Evolutionary conservation across 2,888 invertebrate genomes (phyloP), one percentile per base, ranked within the genome.

Genomic region (Folsomia manolachei): DNA sequence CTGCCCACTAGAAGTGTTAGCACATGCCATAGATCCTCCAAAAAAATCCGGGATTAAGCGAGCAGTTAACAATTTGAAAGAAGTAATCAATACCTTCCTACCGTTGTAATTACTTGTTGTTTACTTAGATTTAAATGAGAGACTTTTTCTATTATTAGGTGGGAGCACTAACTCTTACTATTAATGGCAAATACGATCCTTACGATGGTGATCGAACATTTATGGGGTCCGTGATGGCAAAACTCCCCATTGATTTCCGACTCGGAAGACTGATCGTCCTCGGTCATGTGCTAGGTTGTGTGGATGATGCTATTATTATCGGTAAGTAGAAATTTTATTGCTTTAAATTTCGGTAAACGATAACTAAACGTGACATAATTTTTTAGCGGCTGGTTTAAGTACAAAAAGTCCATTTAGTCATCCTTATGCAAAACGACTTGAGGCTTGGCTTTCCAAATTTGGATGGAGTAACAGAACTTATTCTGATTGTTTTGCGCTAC

Each of bases 141-240:
- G 14, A 39, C 39, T 39, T 39, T 56, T 64, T 60, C 56, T 66
- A 63, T 63, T 71, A 24, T 25, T 80, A 93, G 90, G 85, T 89
- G n/a, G 95, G 96, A 9, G 96, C 91, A 0, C 83, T 97, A 9
- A 88, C 90, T 71, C 87, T 87, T 39, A 88, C 87, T 0, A 83
- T 87, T 0, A 85, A 88, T 53, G 88, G 86, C 0, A 82, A 84
- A 24, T 83, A 84, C 19, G 81, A 85, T 70, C 82, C 82, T 0
- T 85, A 87, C 18, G 95, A 97, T 83, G 97, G 97, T 0, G 92
- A 95, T 77, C 82, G 97, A 63, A 96, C 96, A 0, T 91, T 90
- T 83, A 84, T 97, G 79, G 97, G 97, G 0, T 86, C 87, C 9
- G 87, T 97, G 0, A 91, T 96, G 90, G 90, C 93, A 0, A 85